Evolutionary conservation across 1,140 invertebrate species (phyloP).

Genomic region (Thaumetopoea pityocampa): DNA sequence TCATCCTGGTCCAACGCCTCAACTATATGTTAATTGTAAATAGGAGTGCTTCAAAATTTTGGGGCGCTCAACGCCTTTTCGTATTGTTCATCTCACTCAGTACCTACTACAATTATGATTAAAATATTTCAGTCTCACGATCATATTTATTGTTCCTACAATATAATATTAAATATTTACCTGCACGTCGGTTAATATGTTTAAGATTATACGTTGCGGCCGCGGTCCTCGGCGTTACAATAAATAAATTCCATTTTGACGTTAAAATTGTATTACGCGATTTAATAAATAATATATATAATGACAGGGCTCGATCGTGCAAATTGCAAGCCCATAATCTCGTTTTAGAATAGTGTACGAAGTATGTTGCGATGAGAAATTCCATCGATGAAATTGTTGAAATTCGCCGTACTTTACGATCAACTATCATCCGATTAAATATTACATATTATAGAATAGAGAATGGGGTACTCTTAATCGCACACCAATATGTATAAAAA

Average conservation of each 20-base stretch:
- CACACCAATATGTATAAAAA: no score
- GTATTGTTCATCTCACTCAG: no score
- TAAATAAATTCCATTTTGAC: constrained; percentile 54
- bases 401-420: background rate
- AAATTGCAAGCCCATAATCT: constrained; percentile 6
- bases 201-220: constrained; percentile 48
- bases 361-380: background rate
- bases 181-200: constrained; percentile 46
- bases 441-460: no score
- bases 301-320: constrained; percentile 21
- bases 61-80: no score
- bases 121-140: constrained; percentile 11
- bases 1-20: no score
- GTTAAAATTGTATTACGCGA: constrained; percentile 60
- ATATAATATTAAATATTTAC: constrained; percentile 50
- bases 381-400: background rate
- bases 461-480: no score
- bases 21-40: no score
- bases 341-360: constrained; percentile 2
- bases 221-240: constrained; percentile 32
- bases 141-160: constrained; percentile 36
- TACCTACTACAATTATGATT: constrained; percentile 14
- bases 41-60: no score
- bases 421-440: no score
- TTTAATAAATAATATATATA: constrained; percentile 36